phyloP scores from a whole-genome alignment of 1,140 invertebrate genomes.

The Drosophila melanica region DNA sequence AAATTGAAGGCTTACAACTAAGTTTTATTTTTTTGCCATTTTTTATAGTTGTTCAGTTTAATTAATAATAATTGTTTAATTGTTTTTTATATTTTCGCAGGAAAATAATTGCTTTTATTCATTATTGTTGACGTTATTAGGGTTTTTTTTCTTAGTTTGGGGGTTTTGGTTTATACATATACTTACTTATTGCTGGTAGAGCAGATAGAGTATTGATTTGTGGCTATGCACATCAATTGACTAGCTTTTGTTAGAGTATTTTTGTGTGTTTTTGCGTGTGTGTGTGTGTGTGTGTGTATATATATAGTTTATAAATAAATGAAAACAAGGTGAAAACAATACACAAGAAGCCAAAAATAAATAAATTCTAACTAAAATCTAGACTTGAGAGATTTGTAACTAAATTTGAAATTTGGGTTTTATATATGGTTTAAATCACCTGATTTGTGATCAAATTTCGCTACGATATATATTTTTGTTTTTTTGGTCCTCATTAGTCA shows the following conservation, averaged over 20 bases:
- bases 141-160: conserved; percentile 37
- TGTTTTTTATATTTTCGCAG: conserved; percentile 53
- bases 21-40: conserved; percentile 18
- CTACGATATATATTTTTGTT: conserved; percentile 69
- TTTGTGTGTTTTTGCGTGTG: conserved; percentile 30
- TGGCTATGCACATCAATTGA: conserved; percentile 72
- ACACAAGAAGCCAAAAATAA: conserved; percentile 68
- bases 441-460: conserved; percentile 64
- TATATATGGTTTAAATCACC: conserved; percentile 32
- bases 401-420: conserved; percentile 7
- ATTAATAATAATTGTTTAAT: conserved; percentile 12
- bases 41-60: conserved; percentile 41
- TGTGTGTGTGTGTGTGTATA: conserved; percentile 26
- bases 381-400: conserved; percentile 2
- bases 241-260: conserved; percentile 66
- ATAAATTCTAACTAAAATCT: conserved; percentile 32
- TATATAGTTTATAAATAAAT: conserved; percentile 27
- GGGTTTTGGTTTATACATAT: conserved; percentile 39
- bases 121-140: conserved; percentile 67
- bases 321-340: conserved; percentile 54
- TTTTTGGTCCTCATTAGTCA: conserved; percentile 73
- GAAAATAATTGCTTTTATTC: conserved; percentile 76
- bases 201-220: conserved; percentile 58
- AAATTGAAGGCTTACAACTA: conserved; percentile 58
- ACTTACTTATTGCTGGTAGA: conserved; percentile 48